A percentile compares a stretch with the other conserved stretches of the same genome.
Evolutionary conservation across 2,797 vertebrate genomes (phyloP).

Genomic region (Cyprinodon diabolis): DNA sequence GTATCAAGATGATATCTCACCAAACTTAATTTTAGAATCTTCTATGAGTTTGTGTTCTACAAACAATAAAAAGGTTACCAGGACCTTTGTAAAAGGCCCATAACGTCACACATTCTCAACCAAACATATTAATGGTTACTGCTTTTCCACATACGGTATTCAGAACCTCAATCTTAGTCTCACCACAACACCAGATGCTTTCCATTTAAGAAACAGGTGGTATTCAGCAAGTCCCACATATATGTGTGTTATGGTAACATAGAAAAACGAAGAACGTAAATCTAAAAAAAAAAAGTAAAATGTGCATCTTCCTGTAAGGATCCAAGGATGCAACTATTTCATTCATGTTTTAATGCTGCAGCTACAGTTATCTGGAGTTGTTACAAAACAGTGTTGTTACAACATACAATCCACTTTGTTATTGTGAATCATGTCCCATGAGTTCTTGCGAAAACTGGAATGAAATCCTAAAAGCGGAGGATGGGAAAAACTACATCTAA

Average conservation of each 20-base stretch:
- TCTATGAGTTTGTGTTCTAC: background rate
- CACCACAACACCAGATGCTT: background rate
- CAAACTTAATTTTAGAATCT: background rate
- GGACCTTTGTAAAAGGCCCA: background rate
- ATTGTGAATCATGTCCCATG: background rate
- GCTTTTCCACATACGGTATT: background rate
- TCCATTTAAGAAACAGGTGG: background rate
- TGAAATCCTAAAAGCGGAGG: background rate
- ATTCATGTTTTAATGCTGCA: background rate
- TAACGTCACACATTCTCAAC: background rate
- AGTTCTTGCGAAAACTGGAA: background rate
- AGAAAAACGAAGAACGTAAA: background rate
- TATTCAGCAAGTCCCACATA: background rate
- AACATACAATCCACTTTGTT: background rate
- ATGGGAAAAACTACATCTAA: background rate
- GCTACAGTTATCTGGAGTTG: background rate
- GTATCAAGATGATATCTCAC: background rate
- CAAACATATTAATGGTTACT: background rate
- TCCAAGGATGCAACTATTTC: background rate
- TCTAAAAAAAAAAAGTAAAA: background rate
- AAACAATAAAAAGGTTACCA: background rate
- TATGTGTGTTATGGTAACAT: background rate
- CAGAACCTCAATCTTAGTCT: background rate
- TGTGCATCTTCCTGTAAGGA: background rate
- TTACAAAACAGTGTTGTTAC: background rate